These are phyloP conservation scores for Platysternon megacephalum DNA, from an alignment of 2,113 vertebrate genomes.

Conservation along the genomic window DNA sequence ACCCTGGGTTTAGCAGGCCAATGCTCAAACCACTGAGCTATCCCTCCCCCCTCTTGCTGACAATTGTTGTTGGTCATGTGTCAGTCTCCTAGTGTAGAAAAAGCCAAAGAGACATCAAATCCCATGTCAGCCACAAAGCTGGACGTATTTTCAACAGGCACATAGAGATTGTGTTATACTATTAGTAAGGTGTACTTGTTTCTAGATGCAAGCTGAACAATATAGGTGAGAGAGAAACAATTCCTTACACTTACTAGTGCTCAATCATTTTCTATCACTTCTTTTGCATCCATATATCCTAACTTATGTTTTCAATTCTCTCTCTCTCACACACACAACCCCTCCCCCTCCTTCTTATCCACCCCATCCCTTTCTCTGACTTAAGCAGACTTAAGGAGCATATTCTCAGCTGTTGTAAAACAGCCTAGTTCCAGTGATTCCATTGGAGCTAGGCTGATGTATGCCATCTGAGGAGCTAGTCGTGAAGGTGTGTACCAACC, in stretches of 20 bases:
- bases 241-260: background rate
- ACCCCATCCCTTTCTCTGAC: background rate
- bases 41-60: background rate
- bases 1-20: too few relatives aligned
- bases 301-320: background rate
- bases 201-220: background rate
- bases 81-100: background rate
- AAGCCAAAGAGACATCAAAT: background rate
- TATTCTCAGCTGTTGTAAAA: slow-evolving; percentile 7
- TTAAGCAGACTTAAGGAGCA: background rate
- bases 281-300: background rate
- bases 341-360: background rate
- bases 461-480: background rate
- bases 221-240: background rate
- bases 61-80: background rate
- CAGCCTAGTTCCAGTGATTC: background rate
- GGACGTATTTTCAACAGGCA: background rate
- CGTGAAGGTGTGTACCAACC: background rate
- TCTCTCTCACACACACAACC: background rate
- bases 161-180: background rate
- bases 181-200: background rate
- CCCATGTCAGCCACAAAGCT: background rate
- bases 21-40: too few relatives aligned
- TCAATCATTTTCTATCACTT: background rate
- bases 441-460: slow-evolving; percentile 4